These are phyloP conservation scores for Drosophila erecta DNA, from an alignment of 1,140 invertebrate species.

Conservation along the genomic window DNA sequence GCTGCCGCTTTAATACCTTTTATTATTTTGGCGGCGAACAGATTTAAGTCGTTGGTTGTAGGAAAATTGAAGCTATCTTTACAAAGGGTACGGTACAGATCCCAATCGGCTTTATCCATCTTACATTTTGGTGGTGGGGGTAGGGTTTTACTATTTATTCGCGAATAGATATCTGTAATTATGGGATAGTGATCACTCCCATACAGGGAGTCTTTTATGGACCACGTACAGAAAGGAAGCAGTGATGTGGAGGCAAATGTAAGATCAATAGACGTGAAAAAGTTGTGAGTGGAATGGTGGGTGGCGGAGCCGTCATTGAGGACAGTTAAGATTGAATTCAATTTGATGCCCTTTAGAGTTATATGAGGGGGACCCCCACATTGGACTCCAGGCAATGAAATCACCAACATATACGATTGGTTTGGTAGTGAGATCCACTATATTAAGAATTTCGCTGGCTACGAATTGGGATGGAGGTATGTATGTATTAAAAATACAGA, in stretches of 20 bases:
- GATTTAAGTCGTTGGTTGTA: constrained; percentile 19
- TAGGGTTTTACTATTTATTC: not conserved
- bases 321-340: constrained; percentile 12
- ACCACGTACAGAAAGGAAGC: constrained; percentile 22
- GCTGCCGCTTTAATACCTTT: not conserved
- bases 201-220: constrained; percentile 13
- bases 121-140: constrained; percentile 1
- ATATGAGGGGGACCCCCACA: constrained; percentile 14
- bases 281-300: too few relatives aligned
- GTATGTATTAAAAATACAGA: too few relatives aligned
- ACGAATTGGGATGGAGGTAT: too few relatives aligned
- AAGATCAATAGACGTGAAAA: constrained; percentile 18
- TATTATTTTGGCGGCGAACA: constrained; percentile 20
- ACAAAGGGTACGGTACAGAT: not conserved
- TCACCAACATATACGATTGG: constrained; percentile 24
- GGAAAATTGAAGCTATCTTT: constrained; percentile 4
- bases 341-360: constrained; percentile 20
- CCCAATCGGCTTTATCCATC: constrained; percentile 6
- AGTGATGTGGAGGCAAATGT: constrained; percentile 16
- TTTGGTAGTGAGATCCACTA: not conserved
- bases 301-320: constrained; percentile 1
- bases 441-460: constrained; percentile 12
- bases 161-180: not conserved
- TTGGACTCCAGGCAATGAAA: constrained; percentile 18
- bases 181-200: constrained; percentile 20